Conservation (phyloP, 35 echinoderm and acorn worm genomes). For the Ophioderma brevispina region DNA sequence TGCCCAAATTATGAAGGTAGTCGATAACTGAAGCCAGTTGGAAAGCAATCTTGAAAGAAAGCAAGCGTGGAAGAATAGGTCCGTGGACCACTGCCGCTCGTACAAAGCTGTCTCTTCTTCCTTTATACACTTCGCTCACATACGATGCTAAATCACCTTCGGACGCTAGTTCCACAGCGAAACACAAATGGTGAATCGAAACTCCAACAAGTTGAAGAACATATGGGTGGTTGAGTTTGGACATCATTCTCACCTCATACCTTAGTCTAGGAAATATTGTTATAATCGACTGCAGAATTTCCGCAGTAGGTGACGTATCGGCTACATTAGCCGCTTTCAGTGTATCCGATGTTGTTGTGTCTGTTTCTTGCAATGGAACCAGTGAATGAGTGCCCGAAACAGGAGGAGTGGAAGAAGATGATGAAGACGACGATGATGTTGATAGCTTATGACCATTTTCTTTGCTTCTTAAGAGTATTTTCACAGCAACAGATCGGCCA, state of each 20-base stretch:
- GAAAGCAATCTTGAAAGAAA: slow-evolving; percentile 63
- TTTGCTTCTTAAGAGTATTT: slow-evolving; percentile 12
- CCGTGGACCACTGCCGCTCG: slow-evolving; percentile 11
- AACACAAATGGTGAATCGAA: slow-evolving; percentile 59
- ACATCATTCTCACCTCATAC: slow-evolving; percentile 63
- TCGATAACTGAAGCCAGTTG: slow-evolving; percentile 52
- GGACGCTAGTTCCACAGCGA: slow-evolving; percentile 69
- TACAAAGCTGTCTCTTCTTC: not conserved
- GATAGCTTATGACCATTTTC: too few species aligned
- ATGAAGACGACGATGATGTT: too few species aligned
- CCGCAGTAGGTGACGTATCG: not conserved
- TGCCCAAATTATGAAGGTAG: slow-evolving; percentile 48
- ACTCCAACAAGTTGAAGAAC: slow-evolving; percentile 68
- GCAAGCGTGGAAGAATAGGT: slow-evolving; percentile 14
- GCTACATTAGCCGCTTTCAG: too few species aligned
- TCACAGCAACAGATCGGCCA: slow-evolving; percentile 47
- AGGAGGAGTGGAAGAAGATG: not conserved
- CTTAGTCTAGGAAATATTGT: slow-evolving; percentile 43
- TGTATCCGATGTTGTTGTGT: too few species aligned
- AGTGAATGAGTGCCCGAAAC: not conserved
- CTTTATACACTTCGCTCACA: slow-evolving; percentile 14
- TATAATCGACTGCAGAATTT: not conserved
- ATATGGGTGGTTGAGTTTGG: slow-evolving; percentile 57
- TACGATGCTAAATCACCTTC: slow-evolving; percentile 49
- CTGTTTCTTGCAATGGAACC: too few species aligned